Conservation (phyloP, 2,888 invertebrate genomes). For the Tenthredo scrophulariae region DNA sequence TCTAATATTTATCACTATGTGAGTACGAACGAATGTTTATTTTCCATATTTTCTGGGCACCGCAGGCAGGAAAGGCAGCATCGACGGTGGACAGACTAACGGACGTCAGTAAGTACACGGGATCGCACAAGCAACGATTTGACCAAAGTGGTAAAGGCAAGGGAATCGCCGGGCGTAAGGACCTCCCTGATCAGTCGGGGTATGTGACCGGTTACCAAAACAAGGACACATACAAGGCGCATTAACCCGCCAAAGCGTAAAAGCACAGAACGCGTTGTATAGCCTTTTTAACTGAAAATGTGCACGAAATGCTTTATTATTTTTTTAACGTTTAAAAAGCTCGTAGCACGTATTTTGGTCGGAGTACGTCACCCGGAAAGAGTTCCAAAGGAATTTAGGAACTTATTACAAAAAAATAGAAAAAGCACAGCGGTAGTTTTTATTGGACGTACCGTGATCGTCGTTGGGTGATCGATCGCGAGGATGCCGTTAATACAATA, state of each 20-base stretch:
- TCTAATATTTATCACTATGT: not conserved
- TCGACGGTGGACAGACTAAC: slow-evolving; percentile 88
- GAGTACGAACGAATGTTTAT: slow-evolving; percentile 20
- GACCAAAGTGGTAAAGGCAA: slow-evolving; percentile 92
- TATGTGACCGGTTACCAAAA: slow-evolving; percentile 93
- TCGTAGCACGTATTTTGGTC: slow-evolving; percentile 14
- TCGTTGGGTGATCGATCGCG: not conserved
- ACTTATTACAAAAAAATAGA: not conserved
- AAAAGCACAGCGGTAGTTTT: slow-evolving; percentile 3
- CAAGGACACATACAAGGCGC: slow-evolving; percentile 85
- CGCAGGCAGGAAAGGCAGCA: slow-evolving; percentile 76
- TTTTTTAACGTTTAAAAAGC: slow-evolving; percentile 25
- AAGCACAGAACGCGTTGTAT: slow-evolving; percentile 6
- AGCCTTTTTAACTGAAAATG: slow-evolving; percentile 42
- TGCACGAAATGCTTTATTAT: slow-evolving; percentile 47
- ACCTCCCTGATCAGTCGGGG: slow-evolving; percentile 86
- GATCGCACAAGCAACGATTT: slow-evolving; percentile 92
- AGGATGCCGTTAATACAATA: not conserved
- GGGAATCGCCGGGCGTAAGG: slow-evolving; percentile 91
- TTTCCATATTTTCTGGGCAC: slow-evolving; percentile 78
- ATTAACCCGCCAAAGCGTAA: slow-evolving; percentile 53
- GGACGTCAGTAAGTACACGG: slow-evolving; percentile 93
- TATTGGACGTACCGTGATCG: not conserved
- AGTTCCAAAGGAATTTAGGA: not conserved
- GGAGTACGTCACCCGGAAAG: not conserved